These are phyloP conservation scores for Virgularia gustaviana DNA, from an alignment of 92 coral and sea anemone species.

Conservation along the genomic window DNA sequence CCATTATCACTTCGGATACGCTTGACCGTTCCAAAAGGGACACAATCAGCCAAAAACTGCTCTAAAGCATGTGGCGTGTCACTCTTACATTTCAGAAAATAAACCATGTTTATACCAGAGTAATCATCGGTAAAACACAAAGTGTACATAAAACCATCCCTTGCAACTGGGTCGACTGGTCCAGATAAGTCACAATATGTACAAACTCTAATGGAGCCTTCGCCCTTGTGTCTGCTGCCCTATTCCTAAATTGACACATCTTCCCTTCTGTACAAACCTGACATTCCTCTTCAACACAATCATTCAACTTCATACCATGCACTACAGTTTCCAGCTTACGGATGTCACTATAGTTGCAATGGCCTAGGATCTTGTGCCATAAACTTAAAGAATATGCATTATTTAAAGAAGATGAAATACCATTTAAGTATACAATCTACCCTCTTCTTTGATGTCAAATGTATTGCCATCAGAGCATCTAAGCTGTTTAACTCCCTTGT, in stretches of 20 bases:
- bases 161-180: slow-evolving; percentile 2
- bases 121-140: too few species aligned
- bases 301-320: slow-evolving; percentile 19
- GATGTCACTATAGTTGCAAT: too few species aligned
- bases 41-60: too few species aligned
- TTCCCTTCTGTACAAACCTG: slow-evolving; percentile 24
- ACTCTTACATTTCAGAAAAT: slow-evolving; percentile 37
- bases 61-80: slow-evolving; percentile 39
- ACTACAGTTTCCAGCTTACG: too few species aligned
- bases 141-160: not conserved
- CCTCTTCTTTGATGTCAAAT: slow-evolving; percentile 22
- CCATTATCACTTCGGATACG: too few species aligned
- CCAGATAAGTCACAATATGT: too few species aligned
- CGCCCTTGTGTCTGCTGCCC: slow-evolving; percentile 26
- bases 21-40: too few species aligned
- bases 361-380: too few species aligned
- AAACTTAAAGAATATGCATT: slow-evolving; percentile 9
- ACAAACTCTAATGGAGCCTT: slow-evolving; percentile 23
- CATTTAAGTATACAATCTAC: slow-evolving; percentile 18
- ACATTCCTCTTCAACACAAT: not conserved
- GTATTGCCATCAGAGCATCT: slow-evolving; percentile 27
- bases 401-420: slow-evolving; percentile 10
- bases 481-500: slow-evolving; percentile 9
- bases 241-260: slow-evolving; percentile 9
- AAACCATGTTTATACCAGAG: slow-evolving; percentile 33